These are phyloP conservation scores for Paraplagusia blochii DNA, from an alignment of 2,113 vertebrate species.

Conservation along the genomic window DNA sequence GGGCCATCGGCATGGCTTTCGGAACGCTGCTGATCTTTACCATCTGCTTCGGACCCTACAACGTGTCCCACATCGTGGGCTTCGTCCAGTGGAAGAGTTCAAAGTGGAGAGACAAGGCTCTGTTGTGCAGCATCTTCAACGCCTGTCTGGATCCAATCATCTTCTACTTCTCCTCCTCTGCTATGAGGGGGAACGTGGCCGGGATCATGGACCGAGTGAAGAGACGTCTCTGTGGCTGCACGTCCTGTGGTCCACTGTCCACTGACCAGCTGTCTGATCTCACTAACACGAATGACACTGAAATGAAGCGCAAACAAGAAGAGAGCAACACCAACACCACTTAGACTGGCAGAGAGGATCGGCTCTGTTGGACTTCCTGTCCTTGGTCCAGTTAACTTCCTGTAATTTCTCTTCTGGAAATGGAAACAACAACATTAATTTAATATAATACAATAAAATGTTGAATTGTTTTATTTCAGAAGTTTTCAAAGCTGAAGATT, in stretches of 20 bases:
- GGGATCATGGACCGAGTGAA: conserved; percentile 45
- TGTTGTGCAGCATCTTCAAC: conserved; percentile 85
- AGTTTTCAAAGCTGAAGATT: too few relatives aligned
- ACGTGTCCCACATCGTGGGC: conserved; percentile 86
- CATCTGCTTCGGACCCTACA: conserved; percentile 85
- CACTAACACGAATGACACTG: conserved; percentile 47
- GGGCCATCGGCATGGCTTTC: conserved; percentile 76
- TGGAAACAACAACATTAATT: too few relatives aligned
- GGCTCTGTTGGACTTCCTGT: too few relatives aligned
- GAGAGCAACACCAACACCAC: conserved; percentile 16
- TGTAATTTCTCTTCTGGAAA: too few relatives aligned
- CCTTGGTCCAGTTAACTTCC: too few relatives aligned
- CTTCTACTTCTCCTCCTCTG: conserved; percentile 86
- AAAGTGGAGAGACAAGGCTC: conserved; percentile 75
- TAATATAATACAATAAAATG: too few relatives aligned
- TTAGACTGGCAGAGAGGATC: too few relatives aligned
- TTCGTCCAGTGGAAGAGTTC: conserved; percentile 67
- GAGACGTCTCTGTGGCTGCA: conserved; percentile 29
- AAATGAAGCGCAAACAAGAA: conserved; percentile 54
- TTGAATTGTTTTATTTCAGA: too few relatives aligned
- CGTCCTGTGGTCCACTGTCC: conserved; percentile 24
- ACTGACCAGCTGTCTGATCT: background rate
- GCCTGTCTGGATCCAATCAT: conserved; percentile 85
- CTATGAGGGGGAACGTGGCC: conserved; percentile 69
- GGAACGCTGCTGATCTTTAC: conserved; percentile 80